Base-by-base conservation (phyloP, 2,797 vertebrate species). In the Ammospiza maritima region DNA sequence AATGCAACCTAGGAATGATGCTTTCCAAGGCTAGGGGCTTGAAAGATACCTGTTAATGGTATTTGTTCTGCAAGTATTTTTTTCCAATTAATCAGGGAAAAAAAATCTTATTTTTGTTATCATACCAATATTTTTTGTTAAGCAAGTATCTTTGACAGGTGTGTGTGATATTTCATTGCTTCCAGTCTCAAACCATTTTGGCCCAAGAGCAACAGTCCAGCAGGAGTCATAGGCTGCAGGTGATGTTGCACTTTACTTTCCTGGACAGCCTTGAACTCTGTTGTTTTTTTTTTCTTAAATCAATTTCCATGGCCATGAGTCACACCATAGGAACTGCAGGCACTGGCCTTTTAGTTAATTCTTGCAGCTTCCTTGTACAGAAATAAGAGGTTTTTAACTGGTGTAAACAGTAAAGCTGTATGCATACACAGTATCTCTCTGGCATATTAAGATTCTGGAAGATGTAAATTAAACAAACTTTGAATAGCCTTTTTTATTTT, bases 291-390 rank as follows among this genome's bases (percentile, higher is more conserved):
- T 26, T 19, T 11, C 25, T 34, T 22, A 16, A 32, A 17, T 22
- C 0, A 45, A 22, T 44, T n/a, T 9, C 42, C 5, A 5, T 45
- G 34, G 13, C 30, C 6, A 0, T 20, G 25, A 79, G 58, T n/a
- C 58, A 13, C n/a, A 44, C 30, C 36, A 9, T 18, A 17, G 14
- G 18, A 16, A 53, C 44, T 77, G 70, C 36, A 60, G 29, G 32
- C 48, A 21, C 15, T 72, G 29, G 15, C 6, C 8, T 71, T 78
- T 78, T 58, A 16, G 32, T 86, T 51, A 27, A 47, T 78, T 86
- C 66, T 78, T 86, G 47, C 51, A 29, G 22, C 42, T 89, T 53
- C 20, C 7, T 44, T 54, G 36, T 40, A 71, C 25, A 88, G 36
- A 34, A 84, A 9, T 34, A 54, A 69, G 69, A 27, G 4, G 0